Conservation (phyloP, 2,888 invertebrate species). For the Melipona bicolor region DNA sequence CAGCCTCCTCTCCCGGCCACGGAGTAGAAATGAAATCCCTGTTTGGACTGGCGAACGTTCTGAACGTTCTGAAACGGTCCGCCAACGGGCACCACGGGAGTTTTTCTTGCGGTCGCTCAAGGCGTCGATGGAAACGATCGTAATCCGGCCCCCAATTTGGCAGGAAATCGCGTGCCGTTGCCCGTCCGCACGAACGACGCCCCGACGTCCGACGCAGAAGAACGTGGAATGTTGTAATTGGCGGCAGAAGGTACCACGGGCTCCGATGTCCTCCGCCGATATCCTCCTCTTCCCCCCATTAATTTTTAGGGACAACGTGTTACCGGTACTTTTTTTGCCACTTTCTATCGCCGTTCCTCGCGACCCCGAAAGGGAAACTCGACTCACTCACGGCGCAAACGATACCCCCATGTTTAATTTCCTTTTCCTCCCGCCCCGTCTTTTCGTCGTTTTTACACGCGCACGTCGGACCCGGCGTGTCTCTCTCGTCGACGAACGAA, state of each 20-base stretch:
- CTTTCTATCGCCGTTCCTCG: constrained; percentile 26
- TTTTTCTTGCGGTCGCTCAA: constrained; percentile 60
- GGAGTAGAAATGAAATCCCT: constrained; percentile 50
- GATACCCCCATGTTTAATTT: constrained; percentile 27
- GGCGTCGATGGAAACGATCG: constrained; percentile 73
- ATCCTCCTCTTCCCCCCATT: constrained; percentile 75
- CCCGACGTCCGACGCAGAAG: constrained; percentile 50
- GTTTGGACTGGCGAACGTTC: constrained; percentile 9
- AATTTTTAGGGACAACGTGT: constrained; percentile 64
- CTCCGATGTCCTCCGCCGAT: constrained; percentile 79
- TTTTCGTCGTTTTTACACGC: background rate
- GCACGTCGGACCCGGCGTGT: background rate
- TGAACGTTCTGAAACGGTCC: constrained; percentile 1
- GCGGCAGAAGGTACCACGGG: constrained; percentile 74
- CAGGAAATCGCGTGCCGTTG: constrained; percentile 75
- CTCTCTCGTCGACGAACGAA: background rate
- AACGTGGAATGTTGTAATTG: constrained; percentile 79
- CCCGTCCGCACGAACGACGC: constrained; percentile 64
- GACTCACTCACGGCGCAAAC: background rate
- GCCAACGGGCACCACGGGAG: constrained; percentile 5
- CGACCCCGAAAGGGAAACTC: constrained; percentile 11
- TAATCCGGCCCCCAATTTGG: constrained; percentile 73
- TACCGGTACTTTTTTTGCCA: constrained; percentile 57
- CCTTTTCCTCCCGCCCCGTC: background rate
- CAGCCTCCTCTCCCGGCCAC: constrained; percentile 21